Conservation (phyloP, 2,888 invertebrate genomes). For the Zeuzera pyrina region DNA sequence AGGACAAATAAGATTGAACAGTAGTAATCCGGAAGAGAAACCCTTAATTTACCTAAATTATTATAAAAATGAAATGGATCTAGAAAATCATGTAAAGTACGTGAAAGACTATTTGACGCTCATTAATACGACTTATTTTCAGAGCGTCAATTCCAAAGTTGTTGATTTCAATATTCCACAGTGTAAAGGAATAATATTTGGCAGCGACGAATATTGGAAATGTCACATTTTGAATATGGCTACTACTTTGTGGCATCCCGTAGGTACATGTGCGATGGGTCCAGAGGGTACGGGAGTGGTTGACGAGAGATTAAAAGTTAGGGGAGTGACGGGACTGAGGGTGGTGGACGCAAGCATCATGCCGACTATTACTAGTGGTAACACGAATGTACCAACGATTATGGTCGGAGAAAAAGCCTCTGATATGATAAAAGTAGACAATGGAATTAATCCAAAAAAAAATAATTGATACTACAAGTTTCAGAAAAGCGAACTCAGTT, state of each 20-base stretch:
- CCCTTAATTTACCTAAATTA: slow-evolving; percentile 3
- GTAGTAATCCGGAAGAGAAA: neutral
- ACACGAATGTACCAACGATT: slow-evolving; percentile 73
- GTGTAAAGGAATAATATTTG: slow-evolving; percentile 26
- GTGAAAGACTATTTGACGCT: slow-evolving; percentile 22
- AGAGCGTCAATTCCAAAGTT: slow-evolving; percentile 16
- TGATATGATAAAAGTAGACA: slow-evolving; percentile 67
- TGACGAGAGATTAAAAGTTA: slow-evolving; percentile 42
- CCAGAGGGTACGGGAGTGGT: slow-evolving; percentile 28
- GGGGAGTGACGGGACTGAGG: slow-evolving; percentile 68
- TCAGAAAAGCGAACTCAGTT: too few relatives aligned
- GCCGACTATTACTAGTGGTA: slow-evolving; percentile 73
- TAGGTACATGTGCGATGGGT: slow-evolving; percentile 44
- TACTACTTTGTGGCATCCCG: slow-evolving; percentile 30
- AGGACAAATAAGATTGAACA: neutral
- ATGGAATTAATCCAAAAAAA: slow-evolving; percentile 12
- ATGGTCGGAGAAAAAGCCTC: slow-evolving; percentile 77
- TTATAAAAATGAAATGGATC: slow-evolving; percentile 14
- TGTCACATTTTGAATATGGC: slow-evolving; percentile 34
- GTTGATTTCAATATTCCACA: slow-evolving; percentile 23
- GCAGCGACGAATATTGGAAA: slow-evolving; percentile 37
- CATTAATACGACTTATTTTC: slow-evolving; percentile 21
- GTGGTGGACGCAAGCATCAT: slow-evolving; percentile 78
- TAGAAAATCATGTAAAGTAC: slow-evolving; percentile 21
- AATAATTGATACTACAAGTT: too few relatives aligned